phyloP scores from a whole-genome alignment of 2,797 vertebrate genomes.

The Valencia hispanica region DNA sequence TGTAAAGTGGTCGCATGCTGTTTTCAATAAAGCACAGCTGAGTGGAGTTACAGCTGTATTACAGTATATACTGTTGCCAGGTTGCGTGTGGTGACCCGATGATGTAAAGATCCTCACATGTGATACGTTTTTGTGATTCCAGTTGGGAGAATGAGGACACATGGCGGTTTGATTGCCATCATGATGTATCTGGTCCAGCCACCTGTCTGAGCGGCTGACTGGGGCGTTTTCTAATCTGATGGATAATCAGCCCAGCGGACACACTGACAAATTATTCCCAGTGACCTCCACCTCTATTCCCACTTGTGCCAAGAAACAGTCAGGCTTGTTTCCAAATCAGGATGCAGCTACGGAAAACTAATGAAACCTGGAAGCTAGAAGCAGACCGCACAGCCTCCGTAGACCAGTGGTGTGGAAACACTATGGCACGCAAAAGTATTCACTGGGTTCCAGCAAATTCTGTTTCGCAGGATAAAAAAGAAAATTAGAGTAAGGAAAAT shows the following conservation, averaged over 20 bases:
- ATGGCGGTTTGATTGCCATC: slow-evolving; percentile 51
- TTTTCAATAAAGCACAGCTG: not conserved
- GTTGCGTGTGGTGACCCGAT: not conserved
- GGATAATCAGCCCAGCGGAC: slow-evolving; percentile 78
- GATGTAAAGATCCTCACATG: slow-evolving; percentile 2
- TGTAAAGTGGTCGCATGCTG: not conserved
- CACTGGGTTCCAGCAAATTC: not conserved
- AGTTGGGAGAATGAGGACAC: not conserved
- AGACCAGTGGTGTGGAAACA: not conserved
- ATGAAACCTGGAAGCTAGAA: not conserved
- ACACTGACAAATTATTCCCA: slow-evolving; percentile 71
- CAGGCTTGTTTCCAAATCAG: slow-evolving; percentile 3
- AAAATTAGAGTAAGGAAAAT: not conserved
- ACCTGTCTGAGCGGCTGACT: slow-evolving; percentile 71
- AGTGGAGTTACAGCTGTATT: not conserved
- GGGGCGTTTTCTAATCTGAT: slow-evolving; percentile 80
- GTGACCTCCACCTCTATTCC: slow-evolving; percentile 25
- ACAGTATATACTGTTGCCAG: not conserved
- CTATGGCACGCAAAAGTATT: not conserved
- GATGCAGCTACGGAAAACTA: slow-evolving; percentile 15
- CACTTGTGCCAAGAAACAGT: slow-evolving; percentile 27
- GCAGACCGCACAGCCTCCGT: not conserved
- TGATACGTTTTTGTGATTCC: not conserved
- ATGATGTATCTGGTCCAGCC: slow-evolving; percentile 66
- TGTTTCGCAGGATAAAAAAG: not conserved